phyloP scores from a whole-genome alignment of 2,113 vertebrate species.

The Reinhardtius hippoglossoides region DNA sequence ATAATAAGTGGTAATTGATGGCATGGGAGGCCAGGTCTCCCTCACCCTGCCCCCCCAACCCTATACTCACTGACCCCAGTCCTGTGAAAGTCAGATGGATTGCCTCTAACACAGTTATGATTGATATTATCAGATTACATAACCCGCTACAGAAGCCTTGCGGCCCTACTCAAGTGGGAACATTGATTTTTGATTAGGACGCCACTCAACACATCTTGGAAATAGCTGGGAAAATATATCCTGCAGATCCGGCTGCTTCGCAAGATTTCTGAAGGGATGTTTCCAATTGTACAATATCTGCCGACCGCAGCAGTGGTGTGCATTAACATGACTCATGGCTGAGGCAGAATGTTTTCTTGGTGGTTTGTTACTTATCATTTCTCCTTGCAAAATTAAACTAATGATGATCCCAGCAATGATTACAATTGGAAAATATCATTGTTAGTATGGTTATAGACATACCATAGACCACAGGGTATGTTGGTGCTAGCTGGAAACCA shows the following conservation, averaged over 20 bases:
- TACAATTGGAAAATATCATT: background rate
- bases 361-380: background rate
- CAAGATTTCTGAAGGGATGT: constrained; percentile 42
- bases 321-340: background rate
- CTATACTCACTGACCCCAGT: constrained; percentile 86
- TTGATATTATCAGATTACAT: constrained; percentile 97
- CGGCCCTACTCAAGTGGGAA: constrained; percentile 85
- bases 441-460: background rate
- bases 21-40: constrained; percentile 86
- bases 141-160: constrained; percentile 83
- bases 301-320: background rate
- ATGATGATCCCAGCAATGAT: background rate
- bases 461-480: background rate
- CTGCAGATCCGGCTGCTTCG: constrained; percentile 44
- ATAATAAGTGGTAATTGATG: constrained; percentile 98
- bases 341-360: background rate
- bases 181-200: constrained; percentile 96
- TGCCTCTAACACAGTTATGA: constrained; percentile 95
- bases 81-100: constrained; percentile 92
- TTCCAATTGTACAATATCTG: constrained; percentile 22
- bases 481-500: background rate
- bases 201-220: constrained; percentile 85
- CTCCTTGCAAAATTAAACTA: background rate
- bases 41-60: constrained; percentile 71
- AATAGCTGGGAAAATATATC: constrained; percentile 70